Evolutionary conservation across 2,797 vertebrate genomes (phyloP).

Genomic region (Heliangelus exortis): DNA sequence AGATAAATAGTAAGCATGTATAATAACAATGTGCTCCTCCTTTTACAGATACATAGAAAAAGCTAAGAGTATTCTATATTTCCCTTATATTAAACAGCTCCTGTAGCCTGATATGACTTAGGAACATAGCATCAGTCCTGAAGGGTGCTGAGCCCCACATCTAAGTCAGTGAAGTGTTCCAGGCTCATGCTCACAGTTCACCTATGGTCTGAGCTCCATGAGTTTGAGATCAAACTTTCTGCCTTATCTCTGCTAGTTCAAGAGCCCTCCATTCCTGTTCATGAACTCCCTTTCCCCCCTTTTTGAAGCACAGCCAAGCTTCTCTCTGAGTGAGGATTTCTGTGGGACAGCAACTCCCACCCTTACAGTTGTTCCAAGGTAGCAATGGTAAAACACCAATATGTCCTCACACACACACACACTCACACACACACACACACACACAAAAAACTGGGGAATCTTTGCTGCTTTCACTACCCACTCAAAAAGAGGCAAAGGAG

Average conservation of each 20-base stretch:
- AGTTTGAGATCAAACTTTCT: neutral
- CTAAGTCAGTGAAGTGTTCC: neutral
- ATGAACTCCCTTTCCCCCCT: neutral
- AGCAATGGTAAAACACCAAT: rapidly evolving
- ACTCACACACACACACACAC: rapidly evolving
- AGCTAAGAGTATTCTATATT: neutral
- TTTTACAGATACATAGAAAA: neutral
- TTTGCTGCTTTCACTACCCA: neutral
- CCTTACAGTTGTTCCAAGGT: neutral
- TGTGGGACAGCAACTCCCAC: neutral
- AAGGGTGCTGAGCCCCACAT: neutral
- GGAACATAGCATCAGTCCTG: neutral
- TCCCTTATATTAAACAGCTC: neutral
- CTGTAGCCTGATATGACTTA: neutral
- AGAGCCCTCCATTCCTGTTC: neutral
- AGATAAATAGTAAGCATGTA: neutral
- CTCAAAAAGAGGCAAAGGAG: neutral
- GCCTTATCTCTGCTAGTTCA: neutral
- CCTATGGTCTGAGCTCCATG: neutral
- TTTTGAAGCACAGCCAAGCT: neutral
- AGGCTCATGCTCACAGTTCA: rapidly evolving
- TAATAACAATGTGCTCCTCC: neutral
- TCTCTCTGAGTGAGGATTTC: neutral
- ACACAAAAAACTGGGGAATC: neutral
- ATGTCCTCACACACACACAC: too few relatives aligned